Evolutionary conservation across 2,888 invertebrate species (phyloP), one percentile per base, ranked within the genome.

Genomic region (Sepiola atlantica): DNA sequence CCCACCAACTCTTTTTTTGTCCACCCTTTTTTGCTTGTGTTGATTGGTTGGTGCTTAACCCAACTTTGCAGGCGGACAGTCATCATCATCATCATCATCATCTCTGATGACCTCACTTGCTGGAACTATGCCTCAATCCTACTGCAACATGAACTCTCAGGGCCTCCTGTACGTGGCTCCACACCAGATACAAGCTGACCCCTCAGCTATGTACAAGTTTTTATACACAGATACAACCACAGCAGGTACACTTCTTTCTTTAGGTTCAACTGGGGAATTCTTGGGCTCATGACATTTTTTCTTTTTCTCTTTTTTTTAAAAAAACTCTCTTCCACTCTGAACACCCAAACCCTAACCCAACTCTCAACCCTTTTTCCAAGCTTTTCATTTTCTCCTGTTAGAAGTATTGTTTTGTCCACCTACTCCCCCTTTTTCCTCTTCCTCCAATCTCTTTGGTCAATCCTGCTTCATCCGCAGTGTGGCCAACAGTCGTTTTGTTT

Each of bases 181-280:
- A 77, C 77, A 77, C n/a, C 77, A 77, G 77, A 77, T 77, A 77
- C 77, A 77, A 77, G 77, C 77, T 77, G 77, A 77, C n/a, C n/a
- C 12, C 77, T 16, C 77, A 77, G 77, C 77, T 77, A 77, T 77
- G 77, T 77, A 77, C 77, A 77, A 77, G 77, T 77, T n/a, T 77
- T 21, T 92, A 55, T 92, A 54, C 32, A 55, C 92, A 92, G 92
- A 92, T 45, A 92, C 92, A 32, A 92, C 92, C 92, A 55, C 92
- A 54, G n/a, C 92, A 92, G 92, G 92, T 92, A 92, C 90, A 90
- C 55, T 55, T 92, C 32, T 55, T 92, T 77, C 77, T 77, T 77
- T n/a, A 77, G 77, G 77, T 77, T 77, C n/a, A 77, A 77, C 77
- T 77, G 77, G 77, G 45, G 77, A 77, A 77, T n/a, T n/a, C n/a